Base-by-base conservation (phyloP, 2,888 invertebrate species). In the Aphrophora alni region DNA sequence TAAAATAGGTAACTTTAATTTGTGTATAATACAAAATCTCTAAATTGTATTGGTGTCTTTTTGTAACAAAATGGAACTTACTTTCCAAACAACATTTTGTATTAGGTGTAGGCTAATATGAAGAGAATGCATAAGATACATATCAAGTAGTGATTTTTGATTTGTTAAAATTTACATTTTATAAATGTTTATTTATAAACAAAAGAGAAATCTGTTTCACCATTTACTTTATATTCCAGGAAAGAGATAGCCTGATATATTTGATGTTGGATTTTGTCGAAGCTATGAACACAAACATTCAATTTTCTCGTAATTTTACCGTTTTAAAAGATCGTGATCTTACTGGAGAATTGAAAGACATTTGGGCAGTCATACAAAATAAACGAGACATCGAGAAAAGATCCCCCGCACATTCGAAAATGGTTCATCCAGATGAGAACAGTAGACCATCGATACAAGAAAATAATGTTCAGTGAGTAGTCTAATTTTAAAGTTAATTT, bases 221-320 rank as follows among this genome's bases (percentile, higher is more conserved):
- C 14, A 44, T 59, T 81, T 81, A n/a, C n/a, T n/a, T n/a, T n/a
- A n/a, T 82, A 86, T 86, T 89, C 25, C 88, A 92, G 91, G 93
- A 93, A 85, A 89, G 92, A 83, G 91, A 92, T 81, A 92, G 91
- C n/a, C 88, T 94, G 85, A 92, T 94, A 44, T 93, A 92, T 85
- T 88, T 93, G 24, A 90, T 94, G 84, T 91, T 93, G 85, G 93
- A 94, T 87, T 94, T 93, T 87, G 93, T 94, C 44, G 94, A 94
- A 87, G 92, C 92, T 21, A 93, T 93, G 93, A 94, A 94, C 86
- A 91, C 92, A 3, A 93, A 92, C 0, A 88, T 94, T 38, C 87
- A 90, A 82, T 89, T 94, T 83, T 89, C 91, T 28, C 89, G 93
- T 86, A 88, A 87, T 77, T 88, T 87, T 75, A 85, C 91, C 17